Evolutionary conservation across 2,113 vertebrate genomes (phyloP).

Genomic region (Heptranchias perlo): DNA sequence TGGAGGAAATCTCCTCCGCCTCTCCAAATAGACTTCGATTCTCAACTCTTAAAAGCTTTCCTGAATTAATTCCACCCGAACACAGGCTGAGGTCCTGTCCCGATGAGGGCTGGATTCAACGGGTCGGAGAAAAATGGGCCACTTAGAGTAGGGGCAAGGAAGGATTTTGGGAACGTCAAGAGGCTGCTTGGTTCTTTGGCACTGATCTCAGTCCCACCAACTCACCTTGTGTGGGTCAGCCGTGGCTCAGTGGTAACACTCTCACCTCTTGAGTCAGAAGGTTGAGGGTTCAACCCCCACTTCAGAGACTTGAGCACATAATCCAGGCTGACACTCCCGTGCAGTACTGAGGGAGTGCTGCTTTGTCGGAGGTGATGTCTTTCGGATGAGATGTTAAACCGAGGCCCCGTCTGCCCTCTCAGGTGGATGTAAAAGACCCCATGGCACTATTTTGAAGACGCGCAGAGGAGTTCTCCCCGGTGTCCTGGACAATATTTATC

Average conservation of each 20-base stretch:
- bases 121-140: background rate
- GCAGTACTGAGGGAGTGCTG: background rate
- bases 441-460: background rate
- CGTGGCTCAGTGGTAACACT: background rate
- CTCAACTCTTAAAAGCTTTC: background rate
- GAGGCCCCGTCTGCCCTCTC: background rate
- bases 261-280: background rate
- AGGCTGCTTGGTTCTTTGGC: background rate
- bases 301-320: background rate
- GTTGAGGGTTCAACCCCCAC: too few relatives aligned
- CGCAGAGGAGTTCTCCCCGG: background rate
- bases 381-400: background rate
- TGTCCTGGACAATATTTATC: background rate
- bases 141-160: background rate
- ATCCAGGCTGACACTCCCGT: background rate
- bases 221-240: background rate
- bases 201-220: background rate
- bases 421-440: background rate
- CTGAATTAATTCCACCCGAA: background rate
- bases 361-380: background rate
- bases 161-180: background rate
- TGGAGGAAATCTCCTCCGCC: background rate
- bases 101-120: background rate
- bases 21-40: background rate
- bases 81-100: background rate